Conservation (phyloP, 1,140 invertebrate genomes). For the Myzus persicae region DNA sequence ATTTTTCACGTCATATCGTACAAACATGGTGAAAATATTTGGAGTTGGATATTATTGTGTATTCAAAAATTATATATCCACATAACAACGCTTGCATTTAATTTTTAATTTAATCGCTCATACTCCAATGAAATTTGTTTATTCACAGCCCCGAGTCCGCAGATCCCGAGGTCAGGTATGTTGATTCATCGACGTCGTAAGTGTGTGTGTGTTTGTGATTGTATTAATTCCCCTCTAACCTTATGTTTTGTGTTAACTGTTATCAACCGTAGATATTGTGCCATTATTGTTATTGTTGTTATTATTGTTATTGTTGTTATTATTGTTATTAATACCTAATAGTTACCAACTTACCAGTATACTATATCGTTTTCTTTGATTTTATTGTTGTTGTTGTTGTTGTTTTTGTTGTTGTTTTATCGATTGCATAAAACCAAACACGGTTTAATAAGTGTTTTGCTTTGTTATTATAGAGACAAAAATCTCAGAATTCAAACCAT, state of each 20-base stretch:
- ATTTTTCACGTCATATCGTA: background rate
- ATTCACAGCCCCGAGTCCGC: slow-evolving; percentile 41
- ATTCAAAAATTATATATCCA: background rate
- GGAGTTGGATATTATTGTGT: background rate
- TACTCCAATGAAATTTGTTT: slow-evolving; percentile 41
- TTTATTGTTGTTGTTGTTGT: background rate
- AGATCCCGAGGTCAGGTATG: slow-evolving; percentile 17
- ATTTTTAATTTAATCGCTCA: background rate
- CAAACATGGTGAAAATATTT: background rate
- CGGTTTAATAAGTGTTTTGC: background rate
- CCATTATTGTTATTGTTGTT: background rate
- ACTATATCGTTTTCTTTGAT: background rate
- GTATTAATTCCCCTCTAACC: background rate
- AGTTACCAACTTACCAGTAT: no score
- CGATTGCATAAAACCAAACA: background rate
- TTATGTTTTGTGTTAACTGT: background rate
- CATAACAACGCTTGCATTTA: background rate
- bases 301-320: background rate
- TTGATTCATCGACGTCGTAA: slow-evolving; percentile 24
- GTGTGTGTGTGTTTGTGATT: background rate
- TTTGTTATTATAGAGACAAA: background rate
- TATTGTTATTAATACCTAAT: no score
- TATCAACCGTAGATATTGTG: background rate
- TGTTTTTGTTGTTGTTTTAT: background rate
- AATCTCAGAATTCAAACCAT: background rate